phyloP scores from a whole-genome alignment of 2,113 vertebrate species.

The Periophthalmodon schlosseri region DNA sequence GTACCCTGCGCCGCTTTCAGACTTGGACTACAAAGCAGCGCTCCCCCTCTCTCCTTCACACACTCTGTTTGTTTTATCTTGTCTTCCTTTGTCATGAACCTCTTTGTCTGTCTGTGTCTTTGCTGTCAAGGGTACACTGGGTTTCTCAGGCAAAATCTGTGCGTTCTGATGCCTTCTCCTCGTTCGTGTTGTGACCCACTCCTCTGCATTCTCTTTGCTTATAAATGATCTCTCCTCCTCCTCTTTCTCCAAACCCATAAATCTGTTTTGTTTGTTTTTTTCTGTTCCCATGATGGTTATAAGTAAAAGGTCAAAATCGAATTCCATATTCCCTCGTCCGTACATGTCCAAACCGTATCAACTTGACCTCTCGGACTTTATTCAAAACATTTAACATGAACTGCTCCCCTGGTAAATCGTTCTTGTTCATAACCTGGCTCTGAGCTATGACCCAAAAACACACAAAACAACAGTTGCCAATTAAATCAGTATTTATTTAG shows the following conservation, averaged over 20 bases:
- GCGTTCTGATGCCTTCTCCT: not conserved
- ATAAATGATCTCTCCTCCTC: no score
- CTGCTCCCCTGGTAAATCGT: no score
- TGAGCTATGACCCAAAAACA: no score
- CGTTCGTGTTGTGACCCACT: slow-evolving; percentile 4
- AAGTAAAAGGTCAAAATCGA: not conserved
- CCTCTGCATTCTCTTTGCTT: slow-evolving; percentile 7
- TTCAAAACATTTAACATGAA: no score
- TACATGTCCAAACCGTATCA: no score
- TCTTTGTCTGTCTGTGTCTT: slow-evolving; percentile 23
- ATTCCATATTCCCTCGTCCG: not conserved
- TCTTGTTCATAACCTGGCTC: no score
- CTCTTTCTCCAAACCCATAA: not conserved
- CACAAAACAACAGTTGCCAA: no score
- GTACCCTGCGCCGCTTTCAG: slow-evolving; percentile 47
- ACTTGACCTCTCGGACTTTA: no score
- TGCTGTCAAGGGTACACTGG: slow-evolving; percentile 1
- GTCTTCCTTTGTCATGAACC: slow-evolving; percentile 23
- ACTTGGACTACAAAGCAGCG: slow-evolving; percentile 31
- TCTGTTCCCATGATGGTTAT: not conserved
- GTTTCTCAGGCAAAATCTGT: slow-evolving; percentile 16
- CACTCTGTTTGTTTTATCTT: slow-evolving; percentile 17
- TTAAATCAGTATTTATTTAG: no score
- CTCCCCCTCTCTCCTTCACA: slow-evolving; percentile 18
- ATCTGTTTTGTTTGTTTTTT: not conserved